Evolutionary conservation across 2,797 vertebrate species (phyloP).

Genomic region (Danio kyathit): DNA sequence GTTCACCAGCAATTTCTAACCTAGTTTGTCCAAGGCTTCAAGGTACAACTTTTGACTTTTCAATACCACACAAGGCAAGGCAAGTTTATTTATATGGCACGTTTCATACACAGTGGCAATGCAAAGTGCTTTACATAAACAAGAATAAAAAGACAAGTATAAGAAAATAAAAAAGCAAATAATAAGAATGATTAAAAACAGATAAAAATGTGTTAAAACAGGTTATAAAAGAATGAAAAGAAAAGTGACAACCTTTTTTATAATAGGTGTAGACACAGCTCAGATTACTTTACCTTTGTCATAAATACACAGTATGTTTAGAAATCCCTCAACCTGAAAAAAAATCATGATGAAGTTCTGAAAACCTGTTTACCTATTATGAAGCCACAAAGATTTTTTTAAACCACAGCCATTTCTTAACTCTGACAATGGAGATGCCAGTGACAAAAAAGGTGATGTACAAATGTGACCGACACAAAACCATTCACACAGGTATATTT

Average conservation of each 20-base stretch:
- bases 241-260: background rate
- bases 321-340: slow-evolving; percentile 11
- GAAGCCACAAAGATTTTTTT: background rate
- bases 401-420: background rate
- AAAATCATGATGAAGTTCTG: background rate
- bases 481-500: no score
- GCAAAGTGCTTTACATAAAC: no score
- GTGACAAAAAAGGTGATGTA: background rate
- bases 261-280: background rate
- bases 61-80: background rate
- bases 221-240: no score
- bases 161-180: no score
- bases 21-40: background rate
- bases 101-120: no score
- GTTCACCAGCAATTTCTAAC: background rate
- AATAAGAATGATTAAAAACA: no score
- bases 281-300: background rate
- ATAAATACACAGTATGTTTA: background rate
- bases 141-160: no score
- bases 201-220: no score
- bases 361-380: slow-evolving; percentile 29
- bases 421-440: background rate
- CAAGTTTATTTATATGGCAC: no score
- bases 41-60: background rate
- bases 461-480: background rate